phyloP scores from a whole-genome alignment of 2,888 invertebrate genomes.

The Deilephila elpenor region DNA sequence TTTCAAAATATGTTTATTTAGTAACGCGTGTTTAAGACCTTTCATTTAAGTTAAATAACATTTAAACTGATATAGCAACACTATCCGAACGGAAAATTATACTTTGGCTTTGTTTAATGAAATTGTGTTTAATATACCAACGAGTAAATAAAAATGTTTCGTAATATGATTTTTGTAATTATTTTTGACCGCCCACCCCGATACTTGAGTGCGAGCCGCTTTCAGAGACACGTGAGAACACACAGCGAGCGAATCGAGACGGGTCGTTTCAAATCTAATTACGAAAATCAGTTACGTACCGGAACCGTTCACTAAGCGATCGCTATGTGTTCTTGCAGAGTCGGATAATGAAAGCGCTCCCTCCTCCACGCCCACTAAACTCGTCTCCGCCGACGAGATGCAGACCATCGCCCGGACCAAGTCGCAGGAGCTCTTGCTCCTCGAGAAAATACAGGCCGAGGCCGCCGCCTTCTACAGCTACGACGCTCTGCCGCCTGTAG shows the following conservation, averaged over 20 bases:
- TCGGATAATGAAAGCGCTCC: constrained; percentile 90
- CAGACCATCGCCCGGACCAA: constrained; percentile 76
- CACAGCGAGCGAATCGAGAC: constrained; percentile 68
- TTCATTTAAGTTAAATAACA: constrained; percentile 76
- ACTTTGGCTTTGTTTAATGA: constrained; percentile 80
- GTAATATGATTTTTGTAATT: constrained; percentile 84
- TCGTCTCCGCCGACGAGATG: constrained; percentile 65
- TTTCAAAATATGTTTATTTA: constrained; percentile 74
- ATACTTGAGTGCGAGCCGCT: constrained; percentile 54
- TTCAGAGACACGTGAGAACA: constrained; percentile 76
- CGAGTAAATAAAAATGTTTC: constrained; percentile 83
- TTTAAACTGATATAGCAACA: constrained; percentile 72
- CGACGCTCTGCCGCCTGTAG: constrained; percentile 67
- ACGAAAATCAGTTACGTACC: constrained; percentile 72
- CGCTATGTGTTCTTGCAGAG: constrained; percentile 89
- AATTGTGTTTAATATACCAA: constrained; percentile 83
- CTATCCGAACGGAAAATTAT: constrained; percentile 69
- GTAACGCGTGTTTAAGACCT: constrained; percentile 73
- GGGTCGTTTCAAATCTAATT: constrained; percentile 81
- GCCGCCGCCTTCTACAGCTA: constrained; percentile 90
- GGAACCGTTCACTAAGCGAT: constrained; percentile 33
- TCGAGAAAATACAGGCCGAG: constrained; percentile 89
- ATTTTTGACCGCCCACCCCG: constrained; percentile 78
- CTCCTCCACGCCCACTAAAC: constrained; percentile 85
- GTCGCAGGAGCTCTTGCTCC: constrained; percentile 88